Evolutionary conservation across 2,797 vertebrate genomes (phyloP).

Genomic region (Brachyrhaphis roseni): DNA sequence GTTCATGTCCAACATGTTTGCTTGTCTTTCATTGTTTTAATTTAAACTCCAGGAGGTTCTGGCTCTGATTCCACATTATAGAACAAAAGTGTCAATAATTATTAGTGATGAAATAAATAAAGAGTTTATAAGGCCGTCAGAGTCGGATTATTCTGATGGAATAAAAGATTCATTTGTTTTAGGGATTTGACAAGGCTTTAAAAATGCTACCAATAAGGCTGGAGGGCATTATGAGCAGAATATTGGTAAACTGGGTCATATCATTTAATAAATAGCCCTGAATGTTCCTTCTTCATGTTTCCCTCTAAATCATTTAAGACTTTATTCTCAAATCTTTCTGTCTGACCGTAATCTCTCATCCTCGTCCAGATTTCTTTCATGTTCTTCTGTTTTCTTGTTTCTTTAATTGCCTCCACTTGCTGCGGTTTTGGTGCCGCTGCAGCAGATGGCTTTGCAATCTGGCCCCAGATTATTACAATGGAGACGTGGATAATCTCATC

Average conservation of each 20-base stretch:
- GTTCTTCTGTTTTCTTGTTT: neutral
- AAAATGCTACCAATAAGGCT: neutral
- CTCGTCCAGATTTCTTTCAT: neutral
- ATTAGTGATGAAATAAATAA: neutral
- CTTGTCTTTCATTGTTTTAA: too few relatives aligned
- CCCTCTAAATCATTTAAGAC: neutral
- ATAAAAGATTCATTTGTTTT: neutral
- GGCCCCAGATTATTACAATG: slow-evolving; percentile 37
- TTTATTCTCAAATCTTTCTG: neutral
- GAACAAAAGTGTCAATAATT: too few relatives aligned
- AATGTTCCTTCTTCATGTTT: neutral
- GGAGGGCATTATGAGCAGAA: neutral
- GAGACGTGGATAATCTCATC: slow-evolving; percentile 55
- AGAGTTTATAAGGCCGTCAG: neutral
- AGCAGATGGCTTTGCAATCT: slow-evolving; percentile 67
- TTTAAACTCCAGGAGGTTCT: too few relatives aligned
- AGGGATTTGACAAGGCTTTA: neutral
- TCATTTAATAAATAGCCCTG: neutral
- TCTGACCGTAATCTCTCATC: neutral
- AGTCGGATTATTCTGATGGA: neutral
- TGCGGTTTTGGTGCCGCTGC: slow-evolving; percentile 34
- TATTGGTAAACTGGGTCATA: neutral
- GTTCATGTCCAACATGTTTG: too few relatives aligned
- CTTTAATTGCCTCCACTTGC: slow-evolving; percentile 54
- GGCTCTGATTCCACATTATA: too few relatives aligned